Evolutionary conservation across 2,113 vertebrate species (phyloP).

Genomic region (Vimba vimba): DNA sequence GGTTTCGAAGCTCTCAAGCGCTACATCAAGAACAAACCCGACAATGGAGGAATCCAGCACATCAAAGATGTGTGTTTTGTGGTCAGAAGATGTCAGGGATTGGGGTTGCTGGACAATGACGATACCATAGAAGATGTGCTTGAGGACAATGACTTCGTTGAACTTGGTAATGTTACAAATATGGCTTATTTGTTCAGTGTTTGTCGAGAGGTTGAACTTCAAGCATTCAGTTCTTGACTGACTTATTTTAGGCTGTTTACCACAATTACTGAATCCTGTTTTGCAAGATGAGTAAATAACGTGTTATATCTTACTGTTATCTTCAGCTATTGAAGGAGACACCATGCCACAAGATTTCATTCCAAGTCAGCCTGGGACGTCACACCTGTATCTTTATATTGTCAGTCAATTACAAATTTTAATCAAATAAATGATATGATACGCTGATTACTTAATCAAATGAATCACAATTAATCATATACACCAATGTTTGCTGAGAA

Average conservation of each 20-base stretch:
- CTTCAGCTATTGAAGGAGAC: slow-evolving; percentile 92
- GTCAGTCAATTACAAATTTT: neutral
- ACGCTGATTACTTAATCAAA: neutral
- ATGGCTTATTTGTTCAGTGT: neutral
- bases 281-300: neutral
- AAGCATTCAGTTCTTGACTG: neutral
- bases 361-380: slow-evolving; percentile 88
- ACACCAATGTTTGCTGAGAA: neutral
- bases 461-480: neutral
- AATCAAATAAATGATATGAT: neutral
- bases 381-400: slow-evolving; percentile 91
- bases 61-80: slow-evolving; percentile 83
- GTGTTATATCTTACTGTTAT: slow-evolving; percentile 43
- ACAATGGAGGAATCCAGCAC: slow-evolving; percentile 85
- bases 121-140: slow-evolving; percentile 87
- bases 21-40: slow-evolving; percentile 94
- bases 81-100: slow-evolving; percentile 88
- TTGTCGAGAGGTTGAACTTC: neutral
- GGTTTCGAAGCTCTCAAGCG: slow-evolving; percentile 89
- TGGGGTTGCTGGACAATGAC: slow-evolving; percentile 87
- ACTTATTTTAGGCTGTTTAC: neutral
- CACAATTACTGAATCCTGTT: neutral
- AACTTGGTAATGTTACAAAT: slow-evolving; percentile 84
- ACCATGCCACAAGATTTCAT: slow-evolving; percentile 92
- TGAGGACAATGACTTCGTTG: slow-evolving; percentile 97